Conservation (phyloP, 2,797 vertebrate species). For the Lophotriccus pileatus region DNA sequence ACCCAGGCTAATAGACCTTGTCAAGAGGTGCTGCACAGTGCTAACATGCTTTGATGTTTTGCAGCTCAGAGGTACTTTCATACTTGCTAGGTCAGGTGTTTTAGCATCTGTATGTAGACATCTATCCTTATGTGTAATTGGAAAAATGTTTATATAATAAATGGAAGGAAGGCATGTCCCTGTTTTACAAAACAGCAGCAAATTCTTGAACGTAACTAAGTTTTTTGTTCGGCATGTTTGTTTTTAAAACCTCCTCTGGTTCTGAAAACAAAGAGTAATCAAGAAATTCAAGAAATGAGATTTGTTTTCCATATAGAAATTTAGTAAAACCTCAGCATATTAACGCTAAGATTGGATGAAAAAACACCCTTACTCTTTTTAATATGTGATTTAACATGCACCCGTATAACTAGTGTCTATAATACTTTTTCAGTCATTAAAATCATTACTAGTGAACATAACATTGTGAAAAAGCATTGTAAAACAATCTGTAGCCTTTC, state of each 20-base stretch:
- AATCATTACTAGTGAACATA: slow-evolving; percentile 3
- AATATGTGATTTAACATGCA: background rate
- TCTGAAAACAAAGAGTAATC: background rate
- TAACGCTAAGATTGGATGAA: background rate
- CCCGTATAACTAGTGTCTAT: background rate
- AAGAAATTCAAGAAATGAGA: background rate
- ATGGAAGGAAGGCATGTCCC: background rate
- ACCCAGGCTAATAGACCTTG: slow-evolving; percentile 3
- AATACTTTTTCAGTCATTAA: slow-evolving; percentile 15
- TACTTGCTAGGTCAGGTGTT: slow-evolving; percentile 42
- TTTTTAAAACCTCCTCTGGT: background rate
- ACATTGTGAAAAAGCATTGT: background rate
- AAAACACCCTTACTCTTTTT: background rate
- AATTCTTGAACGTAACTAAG: background rate
- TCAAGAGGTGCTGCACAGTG: background rate
- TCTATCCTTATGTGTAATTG: background rate
- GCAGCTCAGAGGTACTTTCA: slow-evolving; percentile 1
- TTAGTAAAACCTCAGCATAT: background rate
- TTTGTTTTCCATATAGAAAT: background rate
- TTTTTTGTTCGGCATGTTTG: background rate
- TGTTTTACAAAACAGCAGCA: background rate
- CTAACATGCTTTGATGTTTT: slow-evolving; percentile 2
- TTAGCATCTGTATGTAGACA: background rate
- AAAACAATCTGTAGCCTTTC: slow-evolving; percentile 27
- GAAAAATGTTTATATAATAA: background rate